A percentile compares a stretch with the other conserved stretches of the same genome.
Evolutionary conservation across 2,888 invertebrate species (phyloP).

Genomic region (Perithous albicinctus): DNA sequence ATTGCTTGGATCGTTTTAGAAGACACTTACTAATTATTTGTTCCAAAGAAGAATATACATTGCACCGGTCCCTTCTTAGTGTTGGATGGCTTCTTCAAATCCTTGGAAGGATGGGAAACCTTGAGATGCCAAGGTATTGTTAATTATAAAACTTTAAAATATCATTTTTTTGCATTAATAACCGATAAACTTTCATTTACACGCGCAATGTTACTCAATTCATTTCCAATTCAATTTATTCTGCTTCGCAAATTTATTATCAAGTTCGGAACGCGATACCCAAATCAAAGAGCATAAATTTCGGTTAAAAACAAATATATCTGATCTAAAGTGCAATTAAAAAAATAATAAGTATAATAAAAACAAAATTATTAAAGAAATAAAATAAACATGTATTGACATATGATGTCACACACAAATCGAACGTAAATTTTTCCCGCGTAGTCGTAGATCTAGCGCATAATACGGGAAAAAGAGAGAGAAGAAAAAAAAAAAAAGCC

Average conservation of each 20-base stretch:
- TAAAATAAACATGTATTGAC: neutral
- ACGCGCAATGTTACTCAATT: neutral
- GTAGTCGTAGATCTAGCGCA: slow-evolving; percentile 1
- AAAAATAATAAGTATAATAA: neutral
- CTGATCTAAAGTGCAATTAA: neutral
- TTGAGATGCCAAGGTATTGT: slow-evolving; percentile 84
- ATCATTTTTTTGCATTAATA: neutral
- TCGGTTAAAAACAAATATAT: too few species aligned
- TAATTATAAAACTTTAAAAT: slow-evolving; percentile 44
- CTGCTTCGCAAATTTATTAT: neutral
- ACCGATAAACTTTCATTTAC: neutral
- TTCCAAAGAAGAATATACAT: slow-evolving; percentile 97
- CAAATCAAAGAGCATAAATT: neutral
- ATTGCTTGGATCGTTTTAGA: neutral
- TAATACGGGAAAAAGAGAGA: too few species aligned
- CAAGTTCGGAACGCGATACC: neutral
- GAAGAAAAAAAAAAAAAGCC: too few species aligned
- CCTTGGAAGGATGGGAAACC: slow-evolving; percentile 93
- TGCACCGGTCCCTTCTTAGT: slow-evolving; percentile 90
- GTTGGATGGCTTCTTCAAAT: slow-evolving; percentile 90
- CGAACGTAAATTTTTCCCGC: slow-evolving; percentile 52
- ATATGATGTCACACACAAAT: neutral
- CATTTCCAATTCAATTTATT: neutral
- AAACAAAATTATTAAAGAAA: neutral
- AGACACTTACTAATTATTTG: slow-evolving; percentile 96